Base-by-base conservation (phyloP, 2,113 vertebrate species). In the Actinemys pallida region DNA sequence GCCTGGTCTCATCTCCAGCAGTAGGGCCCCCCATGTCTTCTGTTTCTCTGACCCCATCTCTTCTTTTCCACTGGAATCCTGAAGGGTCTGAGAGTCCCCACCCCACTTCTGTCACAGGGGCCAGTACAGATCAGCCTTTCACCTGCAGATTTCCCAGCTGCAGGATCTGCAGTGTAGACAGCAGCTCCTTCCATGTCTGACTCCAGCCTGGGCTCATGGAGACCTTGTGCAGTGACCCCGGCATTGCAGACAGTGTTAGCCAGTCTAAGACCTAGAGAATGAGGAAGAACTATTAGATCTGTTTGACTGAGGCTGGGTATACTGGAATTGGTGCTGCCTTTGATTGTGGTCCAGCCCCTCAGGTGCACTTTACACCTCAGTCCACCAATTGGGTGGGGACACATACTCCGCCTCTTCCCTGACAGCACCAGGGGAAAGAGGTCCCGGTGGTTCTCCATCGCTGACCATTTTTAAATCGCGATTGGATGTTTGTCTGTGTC, bases 341-440 rank as follows among this genome's bases (percentile, higher is more conserved):
- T 62, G 29, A 62, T 62, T 62, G 59, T 29, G 2, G 27, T 31
- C 59, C 59, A 31, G 59, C 29, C 13, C 27, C 59, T 31, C 29
- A 31, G 12, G 12, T 31, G 59, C 59, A 62, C 59, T 62, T 62
- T 35, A 62, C 29, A 31, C 29, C 29, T 62, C 59, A 92, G 90
- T 45, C 6, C 96, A 98, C 75, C 93, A 94, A 93, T 76, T 57
- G 24, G 56, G 22, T 57, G 24, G 24, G 22, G 22, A 6, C 54
- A 54, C 54, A 54, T 54, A 54, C 54, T 54, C 8, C 20, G 1
- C 54, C 50, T 52, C 49, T 50, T 54, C 19, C 19, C 53, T 54
- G 24, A 54, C 56, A 25, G 4, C 24, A 9, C 56, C 9, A 57
- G 56, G 24, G 10, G 24, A 57, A 57, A 57, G 24, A 57, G 54